phyloP scores from a whole-genome alignment of 2,797 vertebrate species.

The Podarcis siculus region DNA sequence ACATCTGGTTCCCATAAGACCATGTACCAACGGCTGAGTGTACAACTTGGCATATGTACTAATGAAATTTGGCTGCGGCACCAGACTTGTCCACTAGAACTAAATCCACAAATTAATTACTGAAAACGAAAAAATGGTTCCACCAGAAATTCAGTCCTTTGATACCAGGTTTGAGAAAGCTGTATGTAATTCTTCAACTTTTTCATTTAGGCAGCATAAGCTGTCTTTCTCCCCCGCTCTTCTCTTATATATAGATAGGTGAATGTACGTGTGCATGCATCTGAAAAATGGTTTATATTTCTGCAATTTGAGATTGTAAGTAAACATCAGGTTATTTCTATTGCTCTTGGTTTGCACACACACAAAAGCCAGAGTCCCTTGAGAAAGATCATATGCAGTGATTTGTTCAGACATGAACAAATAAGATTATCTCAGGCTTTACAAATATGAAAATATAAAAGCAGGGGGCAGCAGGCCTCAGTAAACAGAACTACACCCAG shows the following conservation, averaged over 20 bases:
- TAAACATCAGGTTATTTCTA: neutral
- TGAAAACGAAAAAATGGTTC: accelerated
- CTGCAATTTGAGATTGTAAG: neutral
- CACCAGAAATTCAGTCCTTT: neutral
- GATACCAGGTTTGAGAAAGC: neutral
- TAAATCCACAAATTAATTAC: neutral
- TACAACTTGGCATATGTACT: neutral
- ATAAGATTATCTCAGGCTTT: constrained; percentile 13
- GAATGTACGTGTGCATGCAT: neutral
- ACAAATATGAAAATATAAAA: constrained; percentile 8
- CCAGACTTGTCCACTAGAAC: neutral
- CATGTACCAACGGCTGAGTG: too few species aligned
- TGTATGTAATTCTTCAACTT: neutral
- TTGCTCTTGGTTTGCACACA: neutral
- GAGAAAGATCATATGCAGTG: constrained; percentile 9
- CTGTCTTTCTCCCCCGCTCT: neutral
- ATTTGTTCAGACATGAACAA: neutral
- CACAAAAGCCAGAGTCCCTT: neutral
- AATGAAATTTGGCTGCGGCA: neutral
- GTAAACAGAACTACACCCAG: neutral
- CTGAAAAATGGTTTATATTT: constrained; percentile 2
- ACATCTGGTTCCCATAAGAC: neutral
- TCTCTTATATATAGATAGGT: neutral
- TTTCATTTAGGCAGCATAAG: neutral
- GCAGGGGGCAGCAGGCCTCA: neutral